Evolutionary conservation across 2,113 vertebrate genomes (phyloP).

Genomic region (Nothocercus julius): DNA sequence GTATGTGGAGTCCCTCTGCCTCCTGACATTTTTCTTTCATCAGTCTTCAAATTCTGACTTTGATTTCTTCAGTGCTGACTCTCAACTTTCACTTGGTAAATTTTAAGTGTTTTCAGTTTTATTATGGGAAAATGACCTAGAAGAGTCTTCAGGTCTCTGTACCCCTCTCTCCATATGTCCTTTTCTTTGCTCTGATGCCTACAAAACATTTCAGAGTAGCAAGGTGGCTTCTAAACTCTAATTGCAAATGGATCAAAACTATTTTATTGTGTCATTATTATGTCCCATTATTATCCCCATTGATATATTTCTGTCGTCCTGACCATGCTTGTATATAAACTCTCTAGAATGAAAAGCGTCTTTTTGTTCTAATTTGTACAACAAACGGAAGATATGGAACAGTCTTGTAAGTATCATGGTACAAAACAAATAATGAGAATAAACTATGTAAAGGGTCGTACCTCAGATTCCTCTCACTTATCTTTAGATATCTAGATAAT

Average conservation of each 20-base stretch:
- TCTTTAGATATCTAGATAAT: background rate
- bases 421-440: background rate
- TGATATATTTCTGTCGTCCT: background rate
- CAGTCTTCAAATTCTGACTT: background rate
- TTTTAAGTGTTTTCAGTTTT: background rate
- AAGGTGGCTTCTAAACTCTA: background rate
- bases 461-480: background rate
- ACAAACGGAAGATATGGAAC: background rate
- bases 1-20: background rate
- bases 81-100: background rate
- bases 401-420: background rate
- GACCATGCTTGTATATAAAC: background rate
- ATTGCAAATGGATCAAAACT: background rate
- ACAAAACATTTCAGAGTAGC: background rate
- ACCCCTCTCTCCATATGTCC: background rate
- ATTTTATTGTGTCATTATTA: background rate
- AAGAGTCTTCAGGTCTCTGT: background rate
- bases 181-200: background rate
- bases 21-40: background rate
- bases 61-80: background rate
- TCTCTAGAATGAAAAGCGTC: background rate
- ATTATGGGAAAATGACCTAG: background rate
- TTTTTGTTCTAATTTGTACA: background rate
- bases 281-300: background rate
- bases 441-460: background rate